Evolutionary conservation across 37 sponge, comb jelly and placozoan genomes (phyloP).

Genomic region (Diacarnus erythraeanus): DNA sequence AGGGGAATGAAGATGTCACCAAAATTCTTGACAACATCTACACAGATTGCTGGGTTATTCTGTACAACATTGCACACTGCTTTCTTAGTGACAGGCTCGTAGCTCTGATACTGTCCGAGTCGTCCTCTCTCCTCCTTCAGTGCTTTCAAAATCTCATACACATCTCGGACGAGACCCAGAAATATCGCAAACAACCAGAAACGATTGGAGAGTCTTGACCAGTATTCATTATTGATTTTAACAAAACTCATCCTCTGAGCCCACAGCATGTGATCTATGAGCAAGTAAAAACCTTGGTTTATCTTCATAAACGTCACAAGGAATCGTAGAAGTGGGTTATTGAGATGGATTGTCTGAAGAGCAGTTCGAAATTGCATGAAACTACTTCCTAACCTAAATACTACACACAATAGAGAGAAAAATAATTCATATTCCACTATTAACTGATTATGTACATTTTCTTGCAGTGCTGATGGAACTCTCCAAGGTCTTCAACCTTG

Average conservation of each 20-base stretch:
- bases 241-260: conserved; percentile 57
- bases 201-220: conserved; percentile 40
- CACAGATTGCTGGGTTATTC: conserved; percentile 46
- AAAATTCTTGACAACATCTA: conserved; percentile 68
- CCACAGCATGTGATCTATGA: conserved; percentile 82
- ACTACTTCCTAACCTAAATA: conserved; percentile 84
- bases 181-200: conserved; percentile 72
- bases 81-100: not conserved
- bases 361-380: conserved; percentile 61
- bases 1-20: conserved; percentile 69
- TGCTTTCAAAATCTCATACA: conserved; percentile 49
- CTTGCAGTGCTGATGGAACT: conserved; percentile 65
- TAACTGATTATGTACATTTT: conserved; percentile 61
- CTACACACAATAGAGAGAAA: conserved; percentile 23
- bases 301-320: conserved; percentile 63
- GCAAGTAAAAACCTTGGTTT: conserved; percentile 64
- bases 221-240: conserved; percentile 26
- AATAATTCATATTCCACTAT: not conserved
- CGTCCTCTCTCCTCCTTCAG: conserved; percentile 34
- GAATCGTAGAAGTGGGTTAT: conserved; percentile 49
- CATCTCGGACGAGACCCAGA: conserved; percentile 44
- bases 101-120: conserved; percentile 23
- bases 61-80: conserved; percentile 4
- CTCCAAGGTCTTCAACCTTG: conserved; percentile 49
- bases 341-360: conserved; percentile 63